Evolutionary conservation across 2,113 vertebrate genomes (phyloP).

Genomic region (Lynx canadensis): DNA sequence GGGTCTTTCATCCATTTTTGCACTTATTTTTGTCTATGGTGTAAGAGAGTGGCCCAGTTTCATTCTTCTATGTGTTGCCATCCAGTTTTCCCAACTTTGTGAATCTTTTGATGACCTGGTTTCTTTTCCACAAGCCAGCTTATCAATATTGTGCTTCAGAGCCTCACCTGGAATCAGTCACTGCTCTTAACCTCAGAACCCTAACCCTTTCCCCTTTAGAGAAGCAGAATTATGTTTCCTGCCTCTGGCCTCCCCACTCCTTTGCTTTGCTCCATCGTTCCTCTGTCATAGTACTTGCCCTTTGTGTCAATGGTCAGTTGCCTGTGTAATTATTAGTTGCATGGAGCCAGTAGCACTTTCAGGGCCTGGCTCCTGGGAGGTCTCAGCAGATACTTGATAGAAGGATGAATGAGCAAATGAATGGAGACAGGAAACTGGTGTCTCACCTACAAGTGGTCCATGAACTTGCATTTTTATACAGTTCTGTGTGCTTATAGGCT

Average conservation of each 20-base stretch:
- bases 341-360: not conserved
- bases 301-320: not conserved
- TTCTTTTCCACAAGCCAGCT: not conserved
- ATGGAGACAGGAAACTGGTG: not conserved
- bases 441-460: not conserved
- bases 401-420: not conserved
- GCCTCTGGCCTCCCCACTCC: not conserved
- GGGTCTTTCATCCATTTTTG: too few species aligned
- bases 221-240: not conserved
- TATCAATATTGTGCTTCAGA: conserved; percentile 24
- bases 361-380: not conserved
- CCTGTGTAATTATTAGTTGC: not conserved
- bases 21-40: too few species aligned
- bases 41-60: too few species aligned
- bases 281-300: not conserved
- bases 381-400: not conserved
- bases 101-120: not conserved
- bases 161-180: not conserved
- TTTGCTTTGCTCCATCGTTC: not conserved
- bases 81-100: not conserved
- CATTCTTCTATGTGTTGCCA: too few species aligned
- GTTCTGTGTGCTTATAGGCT: not conserved
- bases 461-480: not conserved
- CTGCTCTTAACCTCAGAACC: not conserved
- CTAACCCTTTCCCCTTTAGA: not conserved